A percentile compares a stretch with the other conserved stretches of the same genome.
phyloP scores from a whole-genome alignment of 2,888 invertebrate species.

The Drosophila ezoana region DNA sequence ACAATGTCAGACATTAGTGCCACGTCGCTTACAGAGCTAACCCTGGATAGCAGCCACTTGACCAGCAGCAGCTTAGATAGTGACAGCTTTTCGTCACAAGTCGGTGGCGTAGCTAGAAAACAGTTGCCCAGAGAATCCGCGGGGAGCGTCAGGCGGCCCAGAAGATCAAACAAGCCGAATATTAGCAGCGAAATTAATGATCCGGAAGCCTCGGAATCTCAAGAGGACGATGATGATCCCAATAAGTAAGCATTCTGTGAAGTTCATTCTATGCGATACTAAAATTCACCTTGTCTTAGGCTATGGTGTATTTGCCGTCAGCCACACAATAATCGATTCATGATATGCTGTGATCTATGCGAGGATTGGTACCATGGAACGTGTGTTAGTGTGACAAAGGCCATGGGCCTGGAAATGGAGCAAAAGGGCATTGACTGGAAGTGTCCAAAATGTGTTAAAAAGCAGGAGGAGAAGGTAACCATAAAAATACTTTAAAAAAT shows the following conservation, averaged over 20 bases:
- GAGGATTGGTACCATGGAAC: constrained; percentile 99
- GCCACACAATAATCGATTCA: constrained; percentile 97
- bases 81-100: constrained; percentile 37
- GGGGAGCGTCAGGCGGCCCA: constrained; percentile 45
- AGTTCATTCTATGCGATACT: not conserved
- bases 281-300: constrained; percentile 83
- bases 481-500: not conserved
- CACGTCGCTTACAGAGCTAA: constrained; percentile 55
- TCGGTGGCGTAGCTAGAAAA: constrained; percentile 43
- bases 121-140: constrained; percentile 63
- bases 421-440: constrained; percentile 94
- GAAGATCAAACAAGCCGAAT: constrained; percentile 56
- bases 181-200: constrained; percentile 48
- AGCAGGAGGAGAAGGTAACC: constrained; percentile 79
- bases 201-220: constrained; percentile 81
- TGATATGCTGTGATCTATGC: constrained; percentile 98
- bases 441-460: constrained; percentile 91
- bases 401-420: constrained; percentile 97
- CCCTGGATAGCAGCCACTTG: constrained; percentile 48
- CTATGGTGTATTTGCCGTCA: constrained; percentile 98
- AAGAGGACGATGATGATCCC: constrained; percentile 97
- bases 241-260: constrained; percentile 86
- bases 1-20: constrained; percentile 40
- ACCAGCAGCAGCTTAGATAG: constrained; percentile 52
- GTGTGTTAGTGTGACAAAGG: constrained; percentile 96